Evolutionary conservation across 1,140 invertebrate genomes (phyloP).

Genomic region (Trialeurodes vaporariorum): DNA sequence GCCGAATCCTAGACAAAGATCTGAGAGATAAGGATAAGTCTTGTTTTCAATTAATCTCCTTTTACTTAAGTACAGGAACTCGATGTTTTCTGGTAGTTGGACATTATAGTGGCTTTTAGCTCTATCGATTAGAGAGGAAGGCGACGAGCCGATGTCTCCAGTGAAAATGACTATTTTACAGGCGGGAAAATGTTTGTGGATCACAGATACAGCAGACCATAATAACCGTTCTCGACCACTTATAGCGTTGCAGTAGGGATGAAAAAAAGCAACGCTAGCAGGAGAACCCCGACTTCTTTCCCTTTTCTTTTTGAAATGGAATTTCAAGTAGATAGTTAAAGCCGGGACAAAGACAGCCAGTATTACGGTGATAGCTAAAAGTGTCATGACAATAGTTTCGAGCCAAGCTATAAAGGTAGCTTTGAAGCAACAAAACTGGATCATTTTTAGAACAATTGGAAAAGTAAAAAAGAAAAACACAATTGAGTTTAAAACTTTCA

Average conservation of each 20-base stretch:
- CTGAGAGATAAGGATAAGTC: slow-evolving; percentile 83
- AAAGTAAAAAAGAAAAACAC: no score
- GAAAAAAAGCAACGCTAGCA: slow-evolving; percentile 83
- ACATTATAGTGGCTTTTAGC: slow-evolving; percentile 73
- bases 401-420: no score
- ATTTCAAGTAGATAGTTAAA: no score
- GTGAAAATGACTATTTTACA: slow-evolving; percentile 74
- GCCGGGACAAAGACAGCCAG: no score
- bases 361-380: no score
- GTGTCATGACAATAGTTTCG: no score
- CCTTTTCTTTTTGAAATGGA: no score
- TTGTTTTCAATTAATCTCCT: slow-evolving; percentile 66
- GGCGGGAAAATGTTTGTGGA: slow-evolving; percentile 61
- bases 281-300: no score
- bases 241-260: slow-evolving; percentile 95
- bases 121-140: slow-evolving; percentile 59
- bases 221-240: slow-evolving; percentile 96
- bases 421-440: no score
- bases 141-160: slow-evolving; percentile 66
- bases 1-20: slow-evolving; percentile 85
- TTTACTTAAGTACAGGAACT: slow-evolving; percentile 66
- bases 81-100: slow-evolving; percentile 46
- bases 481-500: no score
- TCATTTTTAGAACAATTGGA: no score
- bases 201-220: slow-evolving; percentile 80